Conservation (phyloP, 2,113 vertebrate species). For the Emydura subglobosa region DNA sequence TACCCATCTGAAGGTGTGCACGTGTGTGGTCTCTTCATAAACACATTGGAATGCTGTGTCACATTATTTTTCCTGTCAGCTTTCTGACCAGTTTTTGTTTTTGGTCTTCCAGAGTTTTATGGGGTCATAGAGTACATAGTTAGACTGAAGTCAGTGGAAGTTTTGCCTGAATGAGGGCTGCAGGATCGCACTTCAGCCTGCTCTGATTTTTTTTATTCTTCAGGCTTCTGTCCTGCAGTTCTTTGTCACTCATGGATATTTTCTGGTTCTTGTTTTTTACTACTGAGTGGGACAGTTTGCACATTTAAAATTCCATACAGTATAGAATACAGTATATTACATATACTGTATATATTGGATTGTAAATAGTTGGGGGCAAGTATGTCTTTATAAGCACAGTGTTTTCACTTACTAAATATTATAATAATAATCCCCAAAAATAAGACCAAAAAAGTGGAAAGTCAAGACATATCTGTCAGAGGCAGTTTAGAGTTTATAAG, state of each 20-base stretch:
- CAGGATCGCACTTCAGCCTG: not conserved
- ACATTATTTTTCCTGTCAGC: slow-evolving; percentile 29
- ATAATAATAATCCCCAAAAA: not conserved
- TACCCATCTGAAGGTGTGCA: not conserved
- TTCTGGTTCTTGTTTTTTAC: not conserved
- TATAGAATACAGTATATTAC: too few species aligned
- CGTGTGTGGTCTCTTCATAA: slow-evolving; percentile 53
- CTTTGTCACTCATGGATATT: not conserved
- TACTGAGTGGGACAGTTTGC: not conserved
- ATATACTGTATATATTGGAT: not conserved
- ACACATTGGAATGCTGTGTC: slow-evolving; percentile 59
- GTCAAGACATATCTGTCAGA: not conserved
- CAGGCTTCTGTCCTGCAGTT: not conserved
- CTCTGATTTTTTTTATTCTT: not conserved
- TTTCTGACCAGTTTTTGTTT: slow-evolving; percentile 14
- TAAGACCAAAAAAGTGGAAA: not conserved
- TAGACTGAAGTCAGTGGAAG: not conserved
- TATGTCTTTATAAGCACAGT: not conserved
- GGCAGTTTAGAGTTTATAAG: not conserved
- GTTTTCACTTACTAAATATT: not conserved
- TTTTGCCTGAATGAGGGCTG: not conserved
- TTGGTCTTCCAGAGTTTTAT: slow-evolving; percentile 31
- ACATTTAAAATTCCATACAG: not conserved
- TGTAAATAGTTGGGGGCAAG: not conserved
- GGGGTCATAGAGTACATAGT: not conserved